phyloP scores from a whole-genome alignment of 1,140 invertebrate genomes.

The Formica selysi region DNA sequence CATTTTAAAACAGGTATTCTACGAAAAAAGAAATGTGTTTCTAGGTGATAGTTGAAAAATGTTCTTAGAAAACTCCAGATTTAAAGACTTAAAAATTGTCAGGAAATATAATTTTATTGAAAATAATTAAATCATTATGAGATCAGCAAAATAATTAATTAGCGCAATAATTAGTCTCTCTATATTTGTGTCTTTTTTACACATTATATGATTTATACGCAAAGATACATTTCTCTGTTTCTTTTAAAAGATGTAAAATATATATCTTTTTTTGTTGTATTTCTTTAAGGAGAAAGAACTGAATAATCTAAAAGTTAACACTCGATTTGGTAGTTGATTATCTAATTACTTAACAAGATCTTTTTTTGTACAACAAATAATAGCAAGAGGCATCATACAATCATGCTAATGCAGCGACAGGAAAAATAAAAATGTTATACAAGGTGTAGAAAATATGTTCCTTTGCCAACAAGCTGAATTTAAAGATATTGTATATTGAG shows the following conservation, averaged over 20 bases:
- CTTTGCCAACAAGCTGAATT: background rate
- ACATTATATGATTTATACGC: background rate
- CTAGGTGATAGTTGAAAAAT: background rate
- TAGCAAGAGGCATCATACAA: background rate
- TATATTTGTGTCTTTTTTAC: background rate
- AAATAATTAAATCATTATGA: slow-evolving; percentile 21
- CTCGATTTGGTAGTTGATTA: no score
- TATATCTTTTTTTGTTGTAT: background rate
- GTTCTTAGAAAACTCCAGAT: background rate
- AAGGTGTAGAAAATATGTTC: background rate
- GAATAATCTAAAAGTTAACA: background rate
- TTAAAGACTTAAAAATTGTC: slow-evolving; percentile 7
- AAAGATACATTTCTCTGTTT: background rate
- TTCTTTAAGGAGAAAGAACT: background rate
- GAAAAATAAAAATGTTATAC: background rate
- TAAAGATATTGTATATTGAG: background rate
- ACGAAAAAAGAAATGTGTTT: background rate
- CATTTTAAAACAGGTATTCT: background rate
- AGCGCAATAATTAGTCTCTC: background rate
- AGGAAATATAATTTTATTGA: background rate
- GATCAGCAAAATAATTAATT: background rate
- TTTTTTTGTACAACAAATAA: no score
- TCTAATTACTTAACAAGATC: no score
- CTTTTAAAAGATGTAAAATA: background rate
- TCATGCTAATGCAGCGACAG: background rate